Base-by-base conservation (phyloP, 2,797 vertebrate species). In the Pseudocheirus occidentalis region DNA sequence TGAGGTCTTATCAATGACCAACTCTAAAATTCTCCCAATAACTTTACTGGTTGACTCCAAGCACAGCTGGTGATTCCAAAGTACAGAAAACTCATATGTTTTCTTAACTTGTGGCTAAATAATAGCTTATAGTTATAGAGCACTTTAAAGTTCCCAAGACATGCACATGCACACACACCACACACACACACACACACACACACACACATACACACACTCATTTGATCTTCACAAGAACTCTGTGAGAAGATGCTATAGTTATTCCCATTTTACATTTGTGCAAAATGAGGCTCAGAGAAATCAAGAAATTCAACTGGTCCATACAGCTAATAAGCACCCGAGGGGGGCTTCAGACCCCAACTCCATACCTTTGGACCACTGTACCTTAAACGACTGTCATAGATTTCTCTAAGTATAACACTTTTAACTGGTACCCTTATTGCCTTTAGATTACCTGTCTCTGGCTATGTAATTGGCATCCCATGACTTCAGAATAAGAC, bases 401-500 rank as follows among this genome's bases (percentile, higher is more conserved):
- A 46, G 40, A 87, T 87, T 50, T 24, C 40, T 87, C 40, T 50
- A 50, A 27, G 9, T 46, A 87, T 21, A 50, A 87, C 3, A 27
- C 73, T 87, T 87, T 50, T 87, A 87, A 46, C 9, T 46, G 73
- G 21, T 11, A 87, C 16, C 40, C 40, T 87, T 4, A 87, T 27
- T 87, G 2, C 21, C 40, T 50, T 46, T 87, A 46, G 21, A 11
- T 87, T 50, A 46, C 40, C 40, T 27, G n/a, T 46, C 12, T 27
- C 3, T 87, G 46, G 40, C 40, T 50, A 87, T 40, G 21, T 87
- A 46, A 50, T 50, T 87, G 21, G 40, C 3, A 94, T 95, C 91
- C 89, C 90, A 93, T 96, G 95, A 96, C 95, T 95, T 96, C 94
- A 97, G 46, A 92, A 40, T 62, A 28, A 95, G 96, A 96, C 94